A percentile compares a stretch with the other conserved stretches of the same genome.
phyloP scores from a whole-genome alignment of 2,888 invertebrate genomes.

The Hydrotaea cyrtoneurina region DNA sequence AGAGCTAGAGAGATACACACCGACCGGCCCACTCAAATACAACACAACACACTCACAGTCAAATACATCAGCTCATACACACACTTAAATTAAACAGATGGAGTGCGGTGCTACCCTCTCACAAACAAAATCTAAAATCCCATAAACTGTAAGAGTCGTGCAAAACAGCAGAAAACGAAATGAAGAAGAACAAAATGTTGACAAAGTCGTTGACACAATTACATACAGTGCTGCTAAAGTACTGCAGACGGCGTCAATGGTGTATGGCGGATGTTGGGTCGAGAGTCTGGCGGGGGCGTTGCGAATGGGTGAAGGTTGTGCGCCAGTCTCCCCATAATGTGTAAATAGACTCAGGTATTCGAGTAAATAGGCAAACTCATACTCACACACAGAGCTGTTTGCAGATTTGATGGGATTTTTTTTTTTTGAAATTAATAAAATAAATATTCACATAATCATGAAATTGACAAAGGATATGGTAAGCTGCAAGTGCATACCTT shows the following conservation, averaged over 20 bases:
- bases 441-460: slow-evolving; percentile 10
- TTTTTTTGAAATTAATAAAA: slow-evolving; percentile 27
- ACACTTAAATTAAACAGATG: slow-evolving; percentile 2
- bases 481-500: background rate
- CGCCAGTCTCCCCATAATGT: background rate
- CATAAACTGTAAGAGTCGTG: background rate
- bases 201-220: slow-evolving; percentile 77
- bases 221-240: slow-evolving; percentile 64
- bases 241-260: background rate
- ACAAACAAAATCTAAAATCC: slow-evolving; percentile 21
- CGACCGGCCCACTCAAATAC: background rate
- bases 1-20: too few relatives aligned
- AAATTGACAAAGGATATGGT: background rate
- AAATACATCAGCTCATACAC: slow-evolving; percentile 1
- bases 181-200: slow-evolving; percentile 68
- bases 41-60: background rate
- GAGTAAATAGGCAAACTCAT: background rate
- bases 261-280: background rate
- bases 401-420: slow-evolving; percentile 7
- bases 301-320: slow-evolving; percentile 17
- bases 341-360: slow-evolving; percentile 12
- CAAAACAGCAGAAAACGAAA: background rate
- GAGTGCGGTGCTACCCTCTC: background rate
- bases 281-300: background rate
- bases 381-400: background rate